Evolutionary conservation across 2,797 vertebrate species (phyloP).

Genomic region (Botia kubotai): DNA sequence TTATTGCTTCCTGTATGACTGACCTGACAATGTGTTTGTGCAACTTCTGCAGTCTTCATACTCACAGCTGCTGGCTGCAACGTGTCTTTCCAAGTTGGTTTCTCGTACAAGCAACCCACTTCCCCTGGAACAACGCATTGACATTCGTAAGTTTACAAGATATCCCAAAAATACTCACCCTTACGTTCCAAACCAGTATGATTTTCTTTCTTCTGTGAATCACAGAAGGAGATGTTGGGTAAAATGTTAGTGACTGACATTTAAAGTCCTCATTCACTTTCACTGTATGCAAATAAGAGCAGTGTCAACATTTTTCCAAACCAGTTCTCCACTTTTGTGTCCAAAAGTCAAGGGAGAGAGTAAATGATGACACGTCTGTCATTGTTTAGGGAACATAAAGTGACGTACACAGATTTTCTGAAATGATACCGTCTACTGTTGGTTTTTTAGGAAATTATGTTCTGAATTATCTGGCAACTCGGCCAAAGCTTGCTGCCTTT

Average conservation of each 20-base stretch:
- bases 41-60: conserved; percentile 87
- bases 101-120: conserved; percentile 96
- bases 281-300: too few species aligned
- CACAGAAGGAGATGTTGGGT: too few species aligned
- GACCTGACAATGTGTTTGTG: conserved; percentile 1
- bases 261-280: too few species aligned
- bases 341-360: too few species aligned
- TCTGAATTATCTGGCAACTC: conserved; percentile 94
- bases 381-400: neutral
- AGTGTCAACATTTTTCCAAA: too few species aligned
- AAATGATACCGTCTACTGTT: neutral
- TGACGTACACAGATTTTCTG: neutral
- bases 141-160: conserved; percentile 85
- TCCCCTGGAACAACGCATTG: conserved; percentile 94
- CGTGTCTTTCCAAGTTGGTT: conserved; percentile 97
- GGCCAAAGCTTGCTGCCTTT: conserved; percentile 94
- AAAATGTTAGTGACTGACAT: too few species aligned
- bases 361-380: too few species aligned
- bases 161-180: too few species aligned
- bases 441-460: conserved; percentile 90
- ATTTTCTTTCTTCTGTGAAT: too few species aligned
- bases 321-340: too few species aligned
- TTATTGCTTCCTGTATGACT: too few species aligned
- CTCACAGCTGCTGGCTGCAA: conserved; percentile 94
- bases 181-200: too few species aligned